phyloP scores from a whole-genome alignment of 2,888 invertebrate species.

The Latrodectus hesperus region DNA sequence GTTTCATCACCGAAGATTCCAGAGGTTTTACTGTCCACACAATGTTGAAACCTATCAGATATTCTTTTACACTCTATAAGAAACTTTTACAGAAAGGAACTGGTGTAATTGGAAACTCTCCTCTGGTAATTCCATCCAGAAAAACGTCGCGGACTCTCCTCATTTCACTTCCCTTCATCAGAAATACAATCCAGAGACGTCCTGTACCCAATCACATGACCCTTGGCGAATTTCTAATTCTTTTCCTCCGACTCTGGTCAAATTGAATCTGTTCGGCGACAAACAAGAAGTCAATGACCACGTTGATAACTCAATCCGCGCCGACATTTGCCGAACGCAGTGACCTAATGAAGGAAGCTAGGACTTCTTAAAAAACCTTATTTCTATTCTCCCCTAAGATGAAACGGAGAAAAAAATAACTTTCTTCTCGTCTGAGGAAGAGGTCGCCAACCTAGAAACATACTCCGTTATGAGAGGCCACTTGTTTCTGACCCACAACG shows the following conservation, averaged over 20 bases:
- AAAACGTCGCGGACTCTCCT: neutral
- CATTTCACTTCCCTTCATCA: neutral
- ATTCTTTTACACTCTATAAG: no score
- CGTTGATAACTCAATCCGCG: slow-evolving; percentile 20
- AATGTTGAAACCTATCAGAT: no score
- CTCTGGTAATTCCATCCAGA: neutral
- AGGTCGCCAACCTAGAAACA: slow-evolving; percentile 65
- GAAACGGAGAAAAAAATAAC: slow-evolving; percentile 19
- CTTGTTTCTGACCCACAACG: slow-evolving; percentile 51
- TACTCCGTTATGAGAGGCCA: slow-evolving; percentile 50
- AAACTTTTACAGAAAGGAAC: neutral
- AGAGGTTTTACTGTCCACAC: no score
- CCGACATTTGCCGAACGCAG: slow-evolving; percentile 9
- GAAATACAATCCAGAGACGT: neutral
- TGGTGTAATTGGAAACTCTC: neutral
- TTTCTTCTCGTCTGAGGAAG: slow-evolving; percentile 37
- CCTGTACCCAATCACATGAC: slow-evolving; percentile 5
- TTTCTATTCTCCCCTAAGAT: slow-evolving; percentile 10
- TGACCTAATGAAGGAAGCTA: slow-evolving; percentile 27
- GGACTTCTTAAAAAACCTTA: slow-evolving; percentile 18
- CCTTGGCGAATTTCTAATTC: neutral
- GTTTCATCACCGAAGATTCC: no score
- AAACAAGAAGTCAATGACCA: slow-evolving; percentile 38
- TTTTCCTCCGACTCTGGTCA: neutral
- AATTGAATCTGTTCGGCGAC: slow-evolving; percentile 16